Evolutionary conservation across 2,113 vertebrate genomes (phyloP), one percentile per base, ranked within the genome.

Genomic region (Mobula hypostoma): DNA sequence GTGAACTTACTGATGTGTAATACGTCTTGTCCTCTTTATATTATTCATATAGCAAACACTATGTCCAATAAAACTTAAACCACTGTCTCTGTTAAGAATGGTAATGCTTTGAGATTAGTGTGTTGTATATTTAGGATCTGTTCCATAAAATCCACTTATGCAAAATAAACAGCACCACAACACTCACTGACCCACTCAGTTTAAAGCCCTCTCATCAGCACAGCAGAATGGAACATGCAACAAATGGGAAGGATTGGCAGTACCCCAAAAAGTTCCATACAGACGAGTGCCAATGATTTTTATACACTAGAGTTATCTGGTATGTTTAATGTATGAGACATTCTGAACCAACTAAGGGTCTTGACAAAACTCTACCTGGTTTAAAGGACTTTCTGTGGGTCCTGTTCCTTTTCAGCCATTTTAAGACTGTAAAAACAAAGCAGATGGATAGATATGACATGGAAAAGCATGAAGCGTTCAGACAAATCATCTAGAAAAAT

Each of bases 401-500:
- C 83, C 83, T 61, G 83, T 61, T 58, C 40, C 56, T 56, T 58
- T 61, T 87, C 48, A 87, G 83, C 77, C 83, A 87, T 87, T 87
- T 87, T 87, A 87, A 87, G 83, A 87, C 48, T 87, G 83, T 58
- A 36, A 36, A 79, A 61, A 58, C 56, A 61, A 87, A 87, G 48
- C 21, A 58, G 24, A 87, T 87, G 83, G 56, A 87, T 58, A 87
- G n/a, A 79, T n/a, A 87, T 87, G 27, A 87, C 56, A 88, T 63
- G 58, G 27, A 88, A 63, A n/a, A 88, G 4, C 7, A 88, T 82
- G 85, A 27, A n/a, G 5, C 85, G 63, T 88, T 14, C 29, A 0
- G 58, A 27, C 27, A 58, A 88, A 88, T 29, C 36, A 87, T 87
- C 48, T 29, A 29, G 83, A n/a, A 61, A 63, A 58, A 88, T n/a